These are phyloP conservation scores for Ormyrus rosae DNA, from an alignment of 2,888 invertebrate genomes.

Conservation along the genomic window DNA sequence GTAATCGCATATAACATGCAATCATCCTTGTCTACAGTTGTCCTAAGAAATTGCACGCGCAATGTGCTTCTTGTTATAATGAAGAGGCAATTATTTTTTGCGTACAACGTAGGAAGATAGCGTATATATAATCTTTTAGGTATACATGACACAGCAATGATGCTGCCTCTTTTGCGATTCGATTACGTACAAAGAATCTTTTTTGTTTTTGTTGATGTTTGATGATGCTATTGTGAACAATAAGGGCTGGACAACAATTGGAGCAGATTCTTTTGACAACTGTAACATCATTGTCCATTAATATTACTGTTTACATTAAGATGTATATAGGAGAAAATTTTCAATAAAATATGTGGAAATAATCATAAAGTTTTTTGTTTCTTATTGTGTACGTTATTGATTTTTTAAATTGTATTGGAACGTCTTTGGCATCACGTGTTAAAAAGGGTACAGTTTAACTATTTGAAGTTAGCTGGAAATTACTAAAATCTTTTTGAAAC, in stretches of 20 bases:
- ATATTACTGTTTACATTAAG: slow-evolving; percentile 68
- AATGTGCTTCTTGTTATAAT: not conserved
- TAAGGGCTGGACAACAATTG: slow-evolving; percentile 7
- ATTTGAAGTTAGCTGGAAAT: slow-evolving; percentile 42
- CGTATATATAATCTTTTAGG: slow-evolving; percentile 22
- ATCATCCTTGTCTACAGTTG: slow-evolving; percentile 45
- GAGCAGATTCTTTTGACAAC: slow-evolving; percentile 65
- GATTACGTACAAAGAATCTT: slow-evolving; percentile 41
- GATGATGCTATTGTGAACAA: slow-evolving; percentile 14
- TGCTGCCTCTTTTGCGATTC: slow-evolving; percentile 29
- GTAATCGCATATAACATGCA: slow-evolving; percentile 49
- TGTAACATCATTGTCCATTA: slow-evolving; percentile 69
- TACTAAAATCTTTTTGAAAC: slow-evolving; percentile 27
- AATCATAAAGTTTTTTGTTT: slow-evolving; percentile 29
- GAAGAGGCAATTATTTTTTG: not conserved
- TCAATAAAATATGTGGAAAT: slow-evolving; percentile 62
- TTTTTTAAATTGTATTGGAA: not conserved
- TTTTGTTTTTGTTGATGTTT: slow-evolving; percentile 38
- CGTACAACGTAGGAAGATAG: slow-evolving; percentile 1
- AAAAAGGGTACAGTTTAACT: not conserved
- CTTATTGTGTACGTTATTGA: slow-evolving; percentile 6
- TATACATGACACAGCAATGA: slow-evolving; percentile 31
- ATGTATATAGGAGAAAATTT: slow-evolving; percentile 69
- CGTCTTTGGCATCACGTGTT: not conserved
- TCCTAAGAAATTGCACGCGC: slow-evolving; percentile 40